phyloP scores from a whole-genome alignment of 2,888 invertebrate species.

The Gortyna flavago region DNA sequence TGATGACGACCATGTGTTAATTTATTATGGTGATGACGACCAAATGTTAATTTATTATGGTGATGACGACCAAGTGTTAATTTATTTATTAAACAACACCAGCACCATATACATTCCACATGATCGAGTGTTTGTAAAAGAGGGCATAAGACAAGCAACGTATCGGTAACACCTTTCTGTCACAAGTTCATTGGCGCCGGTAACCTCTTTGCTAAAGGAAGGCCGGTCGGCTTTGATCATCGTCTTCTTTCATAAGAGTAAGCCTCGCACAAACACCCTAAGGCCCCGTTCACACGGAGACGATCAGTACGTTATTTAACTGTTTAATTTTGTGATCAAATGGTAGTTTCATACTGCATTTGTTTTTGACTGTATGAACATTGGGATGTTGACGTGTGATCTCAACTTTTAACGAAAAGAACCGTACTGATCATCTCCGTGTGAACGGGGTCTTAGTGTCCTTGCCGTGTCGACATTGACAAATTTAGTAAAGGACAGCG shows the following conservation, averaged over 20 bases:
- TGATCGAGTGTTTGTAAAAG: background rate
- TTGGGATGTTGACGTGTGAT: too few relatives aligned
- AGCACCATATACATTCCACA: background rate
- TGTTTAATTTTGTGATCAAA: too few relatives aligned
- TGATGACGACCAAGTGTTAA: too few relatives aligned
- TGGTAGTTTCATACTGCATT: too few relatives aligned
- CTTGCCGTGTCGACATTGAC: constrained; percentile 17
- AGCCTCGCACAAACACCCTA: constrained; percentile 5
- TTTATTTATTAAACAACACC: background rate
- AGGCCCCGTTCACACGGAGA: too few relatives aligned
- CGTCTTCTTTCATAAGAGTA: background rate
- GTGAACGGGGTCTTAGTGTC: too few relatives aligned
- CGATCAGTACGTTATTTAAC: too few relatives aligned
- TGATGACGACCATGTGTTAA: too few relatives aligned
- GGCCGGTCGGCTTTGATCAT: constrained; percentile 28
- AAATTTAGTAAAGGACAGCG: background rate
- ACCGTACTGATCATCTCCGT: too few relatives aligned
- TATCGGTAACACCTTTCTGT: background rate
- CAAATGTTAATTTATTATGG: too few relatives aligned
- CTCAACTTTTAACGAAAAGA: too few relatives aligned
- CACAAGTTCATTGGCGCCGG: background rate
- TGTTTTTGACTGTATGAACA: too few relatives aligned
- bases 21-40: background rate
- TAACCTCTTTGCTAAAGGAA: constrained; percentile 36
- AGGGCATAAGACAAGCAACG: background rate